These are phyloP conservation scores for Drosophila robusta DNA, from an alignment of 2,888 invertebrate genomes.

Conservation along the genomic window DNA sequence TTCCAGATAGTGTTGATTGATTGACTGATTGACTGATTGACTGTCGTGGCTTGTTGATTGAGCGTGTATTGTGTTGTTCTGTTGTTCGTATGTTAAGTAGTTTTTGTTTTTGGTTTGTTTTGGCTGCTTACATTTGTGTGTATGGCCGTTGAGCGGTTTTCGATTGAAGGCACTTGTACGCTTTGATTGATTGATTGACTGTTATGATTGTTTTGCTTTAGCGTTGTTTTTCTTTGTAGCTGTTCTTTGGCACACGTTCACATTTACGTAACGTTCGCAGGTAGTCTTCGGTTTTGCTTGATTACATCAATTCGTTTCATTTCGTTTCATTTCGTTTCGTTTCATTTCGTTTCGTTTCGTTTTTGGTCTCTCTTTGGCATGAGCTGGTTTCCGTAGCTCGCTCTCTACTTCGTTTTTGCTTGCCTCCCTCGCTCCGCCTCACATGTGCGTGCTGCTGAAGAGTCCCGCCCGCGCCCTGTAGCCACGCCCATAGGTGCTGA, in stretches of 20 bases:
- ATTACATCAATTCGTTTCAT: slow-evolving; percentile 11
- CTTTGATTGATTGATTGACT: slow-evolving; percentile 29
- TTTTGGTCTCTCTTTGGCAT: slow-evolving; percentile 64
- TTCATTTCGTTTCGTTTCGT: slow-evolving; percentile 36
- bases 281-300: slow-evolving; percentile 54
- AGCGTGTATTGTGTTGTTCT: slow-evolving; percentile 51
- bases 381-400: slow-evolving; percentile 39
- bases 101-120: slow-evolving; percentile 25
- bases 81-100: slow-evolving; percentile 14
- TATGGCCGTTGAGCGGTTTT: slow-evolving; percentile 59
- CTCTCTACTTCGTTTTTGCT: slow-evolving; percentile 23
- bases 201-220: slow-evolving; percentile 22
- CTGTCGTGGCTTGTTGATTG: slow-evolving; percentile 50
- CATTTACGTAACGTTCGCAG: slow-evolving; percentile 45
- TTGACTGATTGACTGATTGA: slow-evolving; percentile 56
- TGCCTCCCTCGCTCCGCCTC: not conserved
- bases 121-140: slow-evolving; percentile 73
- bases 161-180: slow-evolving; percentile 30
- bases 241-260: slow-evolving; percentile 68
- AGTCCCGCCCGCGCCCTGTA: slow-evolving; percentile 93
- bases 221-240: slow-evolving; percentile 34
- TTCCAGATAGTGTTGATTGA: slow-evolving; percentile 36
- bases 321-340: slow-evolving; percentile 33
- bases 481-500: slow-evolving; percentile 86
- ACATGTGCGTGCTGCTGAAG: slow-evolving; percentile 91